Conservation (phyloP, 2,888 invertebrate species). For the Syrphus vitripennis region DNA sequence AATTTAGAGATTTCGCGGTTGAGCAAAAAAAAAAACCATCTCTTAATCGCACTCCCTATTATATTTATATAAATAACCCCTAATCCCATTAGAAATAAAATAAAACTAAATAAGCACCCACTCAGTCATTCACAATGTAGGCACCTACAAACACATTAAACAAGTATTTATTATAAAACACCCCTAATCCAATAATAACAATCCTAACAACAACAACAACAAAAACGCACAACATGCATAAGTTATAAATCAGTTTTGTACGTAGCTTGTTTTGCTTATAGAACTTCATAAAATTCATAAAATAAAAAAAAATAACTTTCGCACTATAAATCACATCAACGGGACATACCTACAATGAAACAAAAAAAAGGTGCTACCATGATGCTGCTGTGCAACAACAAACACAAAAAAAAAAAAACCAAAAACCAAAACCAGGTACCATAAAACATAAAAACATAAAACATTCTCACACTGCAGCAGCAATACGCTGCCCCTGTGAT, state of each 20-base stretch:
- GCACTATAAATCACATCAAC: constrained; percentile 37
- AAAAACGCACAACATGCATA: neutral
- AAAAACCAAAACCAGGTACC: constrained; percentile 28
- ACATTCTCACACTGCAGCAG: constrained; percentile 41
- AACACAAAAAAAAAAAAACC: too few species aligned
- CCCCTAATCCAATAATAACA: constrained; percentile 26
- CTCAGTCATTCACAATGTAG: neutral
- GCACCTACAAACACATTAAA: neutral
- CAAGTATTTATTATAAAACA: constrained; percentile 1
- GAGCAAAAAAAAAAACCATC: too few species aligned
- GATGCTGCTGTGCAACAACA: constrained; percentile 10
- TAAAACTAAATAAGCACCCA: neutral
- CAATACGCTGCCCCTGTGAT: constrained; percentile 51
- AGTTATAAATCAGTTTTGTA: constrained; percentile 16
- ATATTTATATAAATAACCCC: neutral
- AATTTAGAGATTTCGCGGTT: too few species aligned
- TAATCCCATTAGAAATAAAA: neutral
- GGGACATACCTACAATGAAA: constrained; percentile 44
- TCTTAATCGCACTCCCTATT: neutral
- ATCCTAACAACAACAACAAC: neutral
- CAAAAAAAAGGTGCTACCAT: constrained; percentile 17
- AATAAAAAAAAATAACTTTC: constrained; percentile 15
- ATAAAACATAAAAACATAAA: constrained; percentile 44
- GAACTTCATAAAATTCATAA: too few species aligned
- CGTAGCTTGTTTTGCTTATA: too few species aligned